A percentile compares a stretch with the other conserved stretches of the same genome.
Conservation (phyloP, 2,888 invertebrate species). For the Leptarthrus brevirostris region DNA sequence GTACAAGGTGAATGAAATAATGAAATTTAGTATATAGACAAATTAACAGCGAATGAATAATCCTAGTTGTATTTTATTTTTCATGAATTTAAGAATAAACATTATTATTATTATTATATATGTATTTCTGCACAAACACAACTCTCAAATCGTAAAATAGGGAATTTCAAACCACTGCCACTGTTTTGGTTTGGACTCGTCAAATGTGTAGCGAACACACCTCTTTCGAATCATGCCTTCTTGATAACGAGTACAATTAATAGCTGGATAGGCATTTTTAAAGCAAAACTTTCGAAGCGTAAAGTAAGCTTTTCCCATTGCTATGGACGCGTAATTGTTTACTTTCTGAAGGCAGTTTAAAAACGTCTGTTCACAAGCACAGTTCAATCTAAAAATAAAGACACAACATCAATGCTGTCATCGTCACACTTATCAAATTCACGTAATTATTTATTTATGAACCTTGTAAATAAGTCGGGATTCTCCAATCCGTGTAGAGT, state of each 20-base stretch:
- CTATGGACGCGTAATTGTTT: conserved; percentile 60
- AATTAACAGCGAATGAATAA: too few species aligned
- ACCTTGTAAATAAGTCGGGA: conserved; percentile 65
- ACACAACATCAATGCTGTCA: not conserved
- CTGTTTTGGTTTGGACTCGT: conserved; percentile 57
- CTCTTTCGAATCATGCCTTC: conserved; percentile 60
- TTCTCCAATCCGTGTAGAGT: conserved; percentile 61
- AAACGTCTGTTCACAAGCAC: conserved; percentile 65
- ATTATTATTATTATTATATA: too few species aligned
- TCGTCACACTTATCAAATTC: not conserved
- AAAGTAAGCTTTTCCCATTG: conserved; percentile 64
- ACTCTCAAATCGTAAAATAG: conserved; percentile 58
- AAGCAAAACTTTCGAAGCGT: conserved; percentile 61
- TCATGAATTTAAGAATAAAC: too few species aligned
- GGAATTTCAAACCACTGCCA: conserved; percentile 67
- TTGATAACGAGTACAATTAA: conserved; percentile 61
- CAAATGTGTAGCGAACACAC: conserved; percentile 63
- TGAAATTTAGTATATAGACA: too few species aligned
- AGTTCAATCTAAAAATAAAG: conserved; percentile 59
- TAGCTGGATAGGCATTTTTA: conserved; percentile 60
- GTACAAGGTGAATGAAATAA: too few species aligned
- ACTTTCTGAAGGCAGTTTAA: conserved; percentile 63
- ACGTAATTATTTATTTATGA: conserved; percentile 12
- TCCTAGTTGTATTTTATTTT: too few species aligned
- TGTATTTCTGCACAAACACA: too few species aligned